A percentile compares a stretch with the other conserved stretches of the same genome.
phyloP scores from a whole-genome alignment of 2,888 invertebrate species.

The Steinernema hermaphroditum region DNA sequence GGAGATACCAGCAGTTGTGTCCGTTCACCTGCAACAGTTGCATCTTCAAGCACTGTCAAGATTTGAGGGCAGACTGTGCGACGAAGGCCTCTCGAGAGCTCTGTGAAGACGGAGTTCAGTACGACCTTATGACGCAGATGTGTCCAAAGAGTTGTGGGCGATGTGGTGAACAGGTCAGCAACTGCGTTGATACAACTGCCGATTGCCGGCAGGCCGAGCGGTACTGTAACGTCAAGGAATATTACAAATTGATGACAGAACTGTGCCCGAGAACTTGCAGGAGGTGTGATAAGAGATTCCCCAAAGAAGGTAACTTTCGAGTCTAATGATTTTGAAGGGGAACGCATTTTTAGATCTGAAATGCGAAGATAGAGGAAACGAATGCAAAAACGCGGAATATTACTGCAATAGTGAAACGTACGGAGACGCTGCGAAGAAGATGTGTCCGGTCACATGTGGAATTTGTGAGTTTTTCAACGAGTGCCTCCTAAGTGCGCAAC shows the following conservation, averaged over 20 bases:
- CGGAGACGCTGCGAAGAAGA: too few species aligned
- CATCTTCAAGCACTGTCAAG: neutral
- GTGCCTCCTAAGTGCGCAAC: too few species aligned
- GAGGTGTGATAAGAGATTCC: neutral
- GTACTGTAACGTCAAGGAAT: neutral
- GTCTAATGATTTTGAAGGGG: too few species aligned
- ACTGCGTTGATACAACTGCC: neutral
- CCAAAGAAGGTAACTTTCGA: too few species aligned
- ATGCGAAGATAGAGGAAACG: too few species aligned
- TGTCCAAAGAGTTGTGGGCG: constrained; percentile 11
- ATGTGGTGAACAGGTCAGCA: neutral
- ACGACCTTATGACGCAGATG: constrained; percentile 7
- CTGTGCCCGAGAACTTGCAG: neutral
- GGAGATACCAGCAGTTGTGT: neutral
- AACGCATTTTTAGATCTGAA: too few species aligned
- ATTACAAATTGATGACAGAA: neutral
- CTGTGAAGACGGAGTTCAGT: neutral
- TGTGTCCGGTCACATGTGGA: too few species aligned
- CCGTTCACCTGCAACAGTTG: neutral
- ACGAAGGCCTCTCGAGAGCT: neutral
- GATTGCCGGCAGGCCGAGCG: neutral
- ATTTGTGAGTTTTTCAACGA: too few species aligned
- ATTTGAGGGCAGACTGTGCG: neutral
- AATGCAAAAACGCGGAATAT: too few species aligned
- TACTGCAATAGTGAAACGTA: too few species aligned